Base-by-base conservation (phyloP, 1,140 invertebrate species). In the Trachelipus rathkii region DNA sequence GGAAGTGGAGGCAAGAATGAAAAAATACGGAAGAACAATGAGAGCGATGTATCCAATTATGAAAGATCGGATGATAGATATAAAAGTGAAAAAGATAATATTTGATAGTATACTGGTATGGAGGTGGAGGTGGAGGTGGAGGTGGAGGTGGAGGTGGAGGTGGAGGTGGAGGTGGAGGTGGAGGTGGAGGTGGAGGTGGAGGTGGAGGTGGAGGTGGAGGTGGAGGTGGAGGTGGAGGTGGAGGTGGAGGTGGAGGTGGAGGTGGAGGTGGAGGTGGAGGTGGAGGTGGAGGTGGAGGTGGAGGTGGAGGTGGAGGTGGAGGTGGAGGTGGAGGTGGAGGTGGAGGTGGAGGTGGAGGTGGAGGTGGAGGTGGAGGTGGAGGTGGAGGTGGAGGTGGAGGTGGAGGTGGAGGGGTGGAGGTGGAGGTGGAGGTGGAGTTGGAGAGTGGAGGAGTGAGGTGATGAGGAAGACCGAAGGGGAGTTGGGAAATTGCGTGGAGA, bases 401-500 rank as follows among this genome's bases (percentile, higher is more conserved):
- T 60, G 53, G 53, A 60, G 53, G 53, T 60, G n/a, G n/a, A n/a
- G n/a, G n/a, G n/a, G n/a, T n/a, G n/a, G n/a, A n/a, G n/a, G n/a
- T n/a, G n/a, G n/a, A n/a, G 53, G 53, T 60, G 53, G 53, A 60
- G 53, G 53, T 60, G 53, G 53, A 11, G 53, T 60, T 60, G 53
- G 53, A 60, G 53, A n/a, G n/a, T n/a, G n/a, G n/a, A n/a, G n/a
- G n/a, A n/a, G n/a, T n/a, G n/a, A n/a, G n/a, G n/a, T n/a, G n/a
- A n/a, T n/a, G n/a, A n/a, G n/a, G n/a, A n/a, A n/a, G n/a, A n/a
- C n/a, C n/a, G n/a, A n/a, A n/a, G n/a, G n/a, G n/a, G n/a, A n/a
- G n/a, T n/a, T n/a, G n/a, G n/a, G n/a, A n/a, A n/a, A n/a, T n/a
- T n/a, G n/a, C n/a, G n/a, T n/a, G n/a, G n/a, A n/a, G n/a, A n/a